Evolutionary conservation across 1,140 invertebrate species (phyloP), one percentile per base, ranked within the genome.

Genomic region (Charaxes varanes): DNA sequence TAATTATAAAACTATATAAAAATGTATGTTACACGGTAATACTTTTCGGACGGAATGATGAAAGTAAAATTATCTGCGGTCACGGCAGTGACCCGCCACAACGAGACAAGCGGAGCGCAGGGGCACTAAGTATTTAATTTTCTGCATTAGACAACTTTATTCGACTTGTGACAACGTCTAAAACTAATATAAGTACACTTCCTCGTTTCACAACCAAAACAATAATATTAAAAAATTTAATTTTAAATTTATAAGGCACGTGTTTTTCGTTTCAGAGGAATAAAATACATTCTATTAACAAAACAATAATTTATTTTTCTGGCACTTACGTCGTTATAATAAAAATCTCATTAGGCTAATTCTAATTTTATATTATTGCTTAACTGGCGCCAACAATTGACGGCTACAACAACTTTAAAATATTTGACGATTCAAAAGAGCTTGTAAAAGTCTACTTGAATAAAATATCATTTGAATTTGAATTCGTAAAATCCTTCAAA

Each of bases 31-130:
- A 60, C 43, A 62, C 57, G 51, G 55, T 67, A 71, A 71, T 71
- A 71, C 59, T 65, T 43, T 43, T 40, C 32, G 67, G 67, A 71
- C 67, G 67, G 67, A 71, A 61, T 59, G 44, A 27, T 49, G 36
- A 38, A 49, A 36, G 53, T 45, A 49, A 53, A 16, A 48, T 8
- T 30, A 12, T 22, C 32, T 32, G n/a, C n/a, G n/a, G n/a, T n/a
- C n/a, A n/a, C n/a, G n/a, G n/a, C n/a, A n/a, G n/a, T n/a, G n/a
- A n/a, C n/a, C n/a, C n/a, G n/a, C n/a, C n/a, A n/a, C n/a, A n/a
- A n/a, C n/a, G n/a, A n/a, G n/a, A n/a, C n/a, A n/a, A n/a, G n/a
- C n/a, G n/a, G n/a, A n/a, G n/a, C n/a, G n/a, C n/a, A n/a, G n/a
- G n/a, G n/a, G n/a, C n/a, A n/a, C n/a, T n/a, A n/a, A n/a, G n/a